A percentile compares a stretch with the other conserved stretches of the same genome.
Conservation (phyloP, 2,888 invertebrate species). For the Calliscelio sp. region DNA sequence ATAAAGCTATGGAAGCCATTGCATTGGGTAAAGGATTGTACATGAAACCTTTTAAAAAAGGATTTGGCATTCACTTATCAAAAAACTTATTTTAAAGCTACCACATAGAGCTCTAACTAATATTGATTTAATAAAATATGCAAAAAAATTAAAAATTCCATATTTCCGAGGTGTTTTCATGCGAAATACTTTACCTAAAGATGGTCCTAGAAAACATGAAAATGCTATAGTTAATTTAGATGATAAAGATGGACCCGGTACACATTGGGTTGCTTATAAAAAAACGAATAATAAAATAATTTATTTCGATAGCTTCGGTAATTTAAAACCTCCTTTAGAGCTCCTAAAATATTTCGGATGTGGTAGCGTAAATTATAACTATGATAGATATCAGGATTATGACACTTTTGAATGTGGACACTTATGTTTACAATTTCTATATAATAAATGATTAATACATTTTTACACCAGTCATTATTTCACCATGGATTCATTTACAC, state of each 20-base stretch:
- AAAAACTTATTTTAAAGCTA: constrained; percentile 73
- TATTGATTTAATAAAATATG: constrained; percentile 77
- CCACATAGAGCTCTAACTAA: constrained; percentile 79
- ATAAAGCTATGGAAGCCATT: constrained; percentile 75
- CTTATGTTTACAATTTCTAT: constrained; percentile 18
- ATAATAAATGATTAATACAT: not conserved
- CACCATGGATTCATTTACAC: not conserved
- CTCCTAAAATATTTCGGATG: constrained; percentile 76
- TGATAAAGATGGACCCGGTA: constrained; percentile 77
- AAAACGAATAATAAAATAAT: constrained; percentile 78
- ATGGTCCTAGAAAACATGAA: constrained; percentile 38
- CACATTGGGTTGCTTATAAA: constrained; percentile 76
- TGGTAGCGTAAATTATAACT: constrained; percentile 76
- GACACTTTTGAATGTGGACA: constrained; percentile 75
- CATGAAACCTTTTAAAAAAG: constrained; percentile 36
- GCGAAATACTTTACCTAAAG: constrained; percentile 74
- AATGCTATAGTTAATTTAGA: constrained; percentile 56
- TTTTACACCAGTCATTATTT: not conserved
- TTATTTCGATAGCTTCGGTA: constrained; percentile 84
- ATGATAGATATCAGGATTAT: constrained; percentile 77
- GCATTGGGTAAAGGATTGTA: constrained; percentile 73
- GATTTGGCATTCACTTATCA: constrained; percentile 49
- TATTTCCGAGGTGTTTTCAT: constrained; percentile 82
- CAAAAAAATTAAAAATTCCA: constrained; percentile 75
- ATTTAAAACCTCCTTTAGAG: constrained; percentile 80